A percentile compares a stretch with the other conserved stretches of the same genome.
Evolutionary conservation across 2,797 vertebrate species (phyloP).

Genomic region (Myoxocephalus aenaeus): DNA sequence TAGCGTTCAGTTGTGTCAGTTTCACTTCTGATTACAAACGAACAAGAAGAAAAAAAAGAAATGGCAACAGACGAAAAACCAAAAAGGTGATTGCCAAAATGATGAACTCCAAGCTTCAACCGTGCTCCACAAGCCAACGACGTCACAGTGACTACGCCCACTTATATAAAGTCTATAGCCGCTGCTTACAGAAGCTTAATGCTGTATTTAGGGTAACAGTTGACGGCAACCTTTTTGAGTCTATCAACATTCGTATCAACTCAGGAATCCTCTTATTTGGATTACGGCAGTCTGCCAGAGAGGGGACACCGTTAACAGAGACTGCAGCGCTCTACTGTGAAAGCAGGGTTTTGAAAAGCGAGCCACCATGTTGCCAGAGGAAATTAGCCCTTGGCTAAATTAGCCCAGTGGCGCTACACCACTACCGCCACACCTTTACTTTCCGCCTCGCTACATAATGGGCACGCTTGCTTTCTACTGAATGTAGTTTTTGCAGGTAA

Average conservation of each 20-base stretch:
- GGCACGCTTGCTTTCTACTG: background rate
- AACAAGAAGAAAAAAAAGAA: too few relatives aligned
- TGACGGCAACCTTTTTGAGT: background rate
- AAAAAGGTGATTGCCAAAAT: background rate
- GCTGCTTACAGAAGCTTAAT: background rate
- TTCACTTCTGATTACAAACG: too few relatives aligned
- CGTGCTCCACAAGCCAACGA: background rate
- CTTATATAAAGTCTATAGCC: background rate
- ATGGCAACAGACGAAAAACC: too few relatives aligned
- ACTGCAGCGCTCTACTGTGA: background rate
- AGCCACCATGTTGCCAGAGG: background rate
- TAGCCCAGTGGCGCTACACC: too few relatives aligned
- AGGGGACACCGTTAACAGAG: background rate
- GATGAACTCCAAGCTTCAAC: background rate
- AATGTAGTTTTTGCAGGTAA: background rate
- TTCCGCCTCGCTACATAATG: background rate
- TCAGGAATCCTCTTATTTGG: background rate
- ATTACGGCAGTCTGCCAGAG: background rate
- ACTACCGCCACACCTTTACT: background rate
- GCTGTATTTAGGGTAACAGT: background rate
- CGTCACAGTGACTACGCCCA: background rate
- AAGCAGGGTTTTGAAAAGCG: background rate
- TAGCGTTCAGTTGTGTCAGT: too few relatives aligned
- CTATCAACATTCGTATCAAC: background rate
- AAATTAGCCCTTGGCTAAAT: background rate